Base-by-base conservation (phyloP, 2,797 vertebrate genomes). In the Chelidonichthys spinosus region DNA sequence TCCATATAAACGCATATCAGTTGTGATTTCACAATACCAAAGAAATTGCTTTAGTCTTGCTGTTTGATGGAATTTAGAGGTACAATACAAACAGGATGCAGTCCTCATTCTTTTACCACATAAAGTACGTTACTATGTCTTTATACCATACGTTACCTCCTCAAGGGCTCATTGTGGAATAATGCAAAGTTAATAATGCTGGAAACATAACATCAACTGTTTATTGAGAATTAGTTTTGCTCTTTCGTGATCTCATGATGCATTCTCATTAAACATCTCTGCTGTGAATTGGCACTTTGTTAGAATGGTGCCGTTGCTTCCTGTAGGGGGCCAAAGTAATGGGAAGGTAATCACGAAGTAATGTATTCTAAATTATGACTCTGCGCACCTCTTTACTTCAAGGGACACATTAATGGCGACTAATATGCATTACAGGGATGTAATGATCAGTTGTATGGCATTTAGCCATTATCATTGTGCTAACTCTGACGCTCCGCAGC, bases 261-360 rank as follows among this genome's bases (percentile, higher is more conserved):
- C 33, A 33, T 53, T 46, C 40, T 59, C 42, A 42, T 82, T 64
- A 62, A 56, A 69, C 47, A 44, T 46, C 11, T n/a, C 60, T 61
- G 10, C 46, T 9, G 58, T 11, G 33, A 58, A 40, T 47, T 4
- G 17, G n/a, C 53, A 58, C n/a, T 64, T 73, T 58, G 25, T n/a
- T 6, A 3, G 14, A 58, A 68, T 1, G 55, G 49, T 39, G 52
- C 47, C 59, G 49, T 32, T 8, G 25, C 50, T 73, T 52, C 44
- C 50, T 66, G 46, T 2, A 59, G 54, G 32, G 40, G 46, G 18
- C 46, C 50, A 47, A 42, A 40, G 46, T 53, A 60, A 70, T 70
- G 13, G 33, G 14, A 2, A 58, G 35, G 11, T 52, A 71, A 53
- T 74, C 59, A 53, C 5, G 1, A 49, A 50, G 18, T 32, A 68